Evolutionary conservation across 2,113 vertebrate genomes (phyloP).

Genomic region (Entomyzon cyanotis): DNA sequence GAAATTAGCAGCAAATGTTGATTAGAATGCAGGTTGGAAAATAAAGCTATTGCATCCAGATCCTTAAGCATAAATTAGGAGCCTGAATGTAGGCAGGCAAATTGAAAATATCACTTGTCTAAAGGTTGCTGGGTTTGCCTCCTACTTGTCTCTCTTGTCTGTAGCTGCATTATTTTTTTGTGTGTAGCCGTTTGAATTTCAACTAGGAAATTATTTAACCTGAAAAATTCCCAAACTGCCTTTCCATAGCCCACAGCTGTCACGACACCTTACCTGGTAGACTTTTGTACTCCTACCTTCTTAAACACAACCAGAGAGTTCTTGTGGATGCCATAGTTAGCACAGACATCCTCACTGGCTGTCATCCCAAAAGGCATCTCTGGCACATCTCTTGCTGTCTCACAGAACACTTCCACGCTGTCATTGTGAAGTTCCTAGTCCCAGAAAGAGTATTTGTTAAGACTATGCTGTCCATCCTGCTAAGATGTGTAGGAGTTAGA

Average conservation of each 20-base stretch:
- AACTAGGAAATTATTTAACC: background rate
- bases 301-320: constrained; percentile 82
- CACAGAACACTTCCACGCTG: constrained; percentile 75
- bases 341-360: constrained; percentile 57
- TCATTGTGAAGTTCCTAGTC: constrained; percentile 78
- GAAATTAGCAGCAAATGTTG: background rate
- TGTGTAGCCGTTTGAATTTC: background rate
- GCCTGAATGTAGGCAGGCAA: background rate
- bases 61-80: background rate
- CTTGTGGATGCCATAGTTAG: constrained; percentile 69
- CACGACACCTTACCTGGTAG: rapidly evolving
- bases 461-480: background rate
- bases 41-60: background rate
- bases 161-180: background rate
- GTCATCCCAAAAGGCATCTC: constrained; percentile 83
- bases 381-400: constrained; percentile 79
- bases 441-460: background rate
- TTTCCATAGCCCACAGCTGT: background rate
- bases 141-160: background rate
- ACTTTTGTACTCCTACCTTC: constrained; percentile 74
- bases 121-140: background rate
- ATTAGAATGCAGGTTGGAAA: background rate
- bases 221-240: background rate
- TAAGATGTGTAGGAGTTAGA: background rate
- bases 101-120: background rate